Evolutionary conservation across 2,797 vertebrate genomes (phyloP).

Genomic region (Etheostoma nigrum): DNA sequence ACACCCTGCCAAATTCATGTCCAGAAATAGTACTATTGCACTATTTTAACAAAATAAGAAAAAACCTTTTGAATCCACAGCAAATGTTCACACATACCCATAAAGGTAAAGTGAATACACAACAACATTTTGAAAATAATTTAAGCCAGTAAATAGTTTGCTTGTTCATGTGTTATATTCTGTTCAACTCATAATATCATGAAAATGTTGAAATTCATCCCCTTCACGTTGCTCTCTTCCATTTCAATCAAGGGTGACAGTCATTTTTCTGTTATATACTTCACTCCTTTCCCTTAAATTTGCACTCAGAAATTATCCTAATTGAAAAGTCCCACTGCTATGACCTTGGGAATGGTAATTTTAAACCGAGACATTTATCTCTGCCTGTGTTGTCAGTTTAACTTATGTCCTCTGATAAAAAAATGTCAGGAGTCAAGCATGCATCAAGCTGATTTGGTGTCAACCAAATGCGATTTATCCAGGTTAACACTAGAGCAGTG

Average conservation of each 20-base stretch:
- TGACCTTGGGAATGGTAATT: slow-evolving; percentile 88
- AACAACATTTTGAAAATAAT: too few species aligned
- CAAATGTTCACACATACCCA: not conserved
- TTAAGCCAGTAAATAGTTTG: not conserved
- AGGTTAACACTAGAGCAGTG: slow-evolving; percentile 37
- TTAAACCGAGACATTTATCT: slow-evolving; percentile 84
- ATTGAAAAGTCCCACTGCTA: slow-evolving; percentile 83
- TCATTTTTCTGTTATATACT: slow-evolving; percentile 77
- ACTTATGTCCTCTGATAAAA: slow-evolving; percentile 80
- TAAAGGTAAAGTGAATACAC: not conserved
- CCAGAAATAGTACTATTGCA: not conserved
- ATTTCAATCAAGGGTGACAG: slow-evolving; percentile 80
- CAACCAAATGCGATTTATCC: slow-evolving; percentile 74
- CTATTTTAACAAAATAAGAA: not conserved
- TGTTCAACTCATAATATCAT: slow-evolving; percentile 1
- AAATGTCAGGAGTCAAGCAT: slow-evolving; percentile 71
- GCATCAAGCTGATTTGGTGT: slow-evolving; percentile 78
- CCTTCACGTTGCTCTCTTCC: slow-evolving; percentile 15
- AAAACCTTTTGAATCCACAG: not conserved
- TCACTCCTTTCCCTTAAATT: slow-evolving; percentile 64
- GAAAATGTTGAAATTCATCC: slow-evolving; percentile 5
- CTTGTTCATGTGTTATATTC: not conserved
- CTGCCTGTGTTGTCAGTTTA: slow-evolving; percentile 79
- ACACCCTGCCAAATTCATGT: not conserved
- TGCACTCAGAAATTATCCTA: slow-evolving; percentile 74